Evolutionary conservation across 2,797 vertebrate genomes (phyloP), one percentile per base, ranked within the genome.

Genomic region (Hypotaenidia okinawae): DNA sequence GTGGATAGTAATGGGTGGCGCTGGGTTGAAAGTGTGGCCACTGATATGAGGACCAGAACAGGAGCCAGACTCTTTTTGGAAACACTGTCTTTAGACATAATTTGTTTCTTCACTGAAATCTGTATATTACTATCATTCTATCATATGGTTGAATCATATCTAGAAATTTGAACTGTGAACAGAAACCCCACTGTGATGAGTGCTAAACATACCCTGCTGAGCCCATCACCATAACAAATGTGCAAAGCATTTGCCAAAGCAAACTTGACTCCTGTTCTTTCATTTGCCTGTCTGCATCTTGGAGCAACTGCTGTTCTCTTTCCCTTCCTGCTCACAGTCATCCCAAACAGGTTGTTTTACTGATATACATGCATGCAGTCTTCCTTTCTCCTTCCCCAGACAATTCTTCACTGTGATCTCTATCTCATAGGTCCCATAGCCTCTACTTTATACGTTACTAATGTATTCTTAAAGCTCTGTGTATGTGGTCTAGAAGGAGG

Each of bases 281-380:
- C 35, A 92, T 95, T 96, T 95, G 76, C 47, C 66, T 91, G 81
- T 89, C 70, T 95, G 78, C 84, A 79, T 95, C 74, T 96, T 61
- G 62, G 55, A 96, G 80, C 35, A 90, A 91, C 84, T 43, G 30
- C 43, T 67, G 25, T 68, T 73, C 51, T 69, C 72, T 51, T 86
- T 86, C 79, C 19, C 43, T 90, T 92, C 69, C 67, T 81, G 64
- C 70, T 92, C 68, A 80, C 13, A 82, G 79, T 47, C 82, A 94
- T 78, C 69, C 74, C 88, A 89, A 90, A 91, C 91, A 88, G 66
- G 89, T 91, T 96, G 70, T 82, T 90, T 85, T 69, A 72, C 35
- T 74, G 68, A 66, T 77, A 89, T 5, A 68, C 43, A 32, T 51
- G 73, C 35, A 33, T 58, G 43, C 14, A 74, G 51, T 28, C 59